Percentiles rank a stretch among this genome's conserved stretches.
Conservation (phyloP, 2,888 invertebrate species). For the Eupithecia abbreviata region DNA sequence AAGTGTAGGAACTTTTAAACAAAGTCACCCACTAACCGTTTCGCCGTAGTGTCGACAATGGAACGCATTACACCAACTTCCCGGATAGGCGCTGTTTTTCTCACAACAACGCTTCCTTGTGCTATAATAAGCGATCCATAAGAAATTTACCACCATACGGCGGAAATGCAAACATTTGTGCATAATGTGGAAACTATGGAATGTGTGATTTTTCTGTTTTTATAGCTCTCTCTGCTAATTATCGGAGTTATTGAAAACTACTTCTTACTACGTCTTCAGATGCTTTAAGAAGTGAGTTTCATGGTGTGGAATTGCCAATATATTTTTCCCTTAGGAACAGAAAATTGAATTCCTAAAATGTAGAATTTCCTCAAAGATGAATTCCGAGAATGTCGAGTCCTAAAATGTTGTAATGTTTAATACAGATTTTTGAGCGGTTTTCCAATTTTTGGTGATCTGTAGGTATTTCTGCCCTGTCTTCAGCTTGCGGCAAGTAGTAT, state of each 20-base stretch:
- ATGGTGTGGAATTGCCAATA: too few species aligned
- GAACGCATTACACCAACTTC: constrained; percentile 34
- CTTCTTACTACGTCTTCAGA: neutral
- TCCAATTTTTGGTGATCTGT: too few species aligned
- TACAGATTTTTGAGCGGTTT: too few species aligned
- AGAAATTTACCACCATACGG: constrained; percentile 35
- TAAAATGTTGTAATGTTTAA: too few species aligned
- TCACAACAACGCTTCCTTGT: constrained; percentile 45
- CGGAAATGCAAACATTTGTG: constrained; percentile 38
- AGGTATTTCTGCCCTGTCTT: too few species aligned
- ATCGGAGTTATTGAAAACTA: neutral
- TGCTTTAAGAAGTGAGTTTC: neutral
- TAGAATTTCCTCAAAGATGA: too few species aligned
- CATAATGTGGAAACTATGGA: constrained; percentile 21
- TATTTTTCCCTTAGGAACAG: too few species aligned
- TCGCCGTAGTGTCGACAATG: constrained; percentile 42
- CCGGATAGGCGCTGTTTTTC: constrained; percentile 41
- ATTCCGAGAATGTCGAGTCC: too few species aligned
- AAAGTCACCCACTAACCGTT: constrained; percentile 26
- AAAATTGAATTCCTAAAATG: too few species aligned
- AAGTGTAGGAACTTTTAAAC: neutral
- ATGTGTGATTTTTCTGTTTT: constrained; percentile 4
- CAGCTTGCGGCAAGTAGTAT: too few species aligned
- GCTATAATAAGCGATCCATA: constrained; percentile 38
- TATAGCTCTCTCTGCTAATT: neutral